Evolutionary conservation across 2,888 invertebrate genomes (phyloP), one percentile per base, ranked within the genome.

Genomic region (Aspidapion aeneum): DNA sequence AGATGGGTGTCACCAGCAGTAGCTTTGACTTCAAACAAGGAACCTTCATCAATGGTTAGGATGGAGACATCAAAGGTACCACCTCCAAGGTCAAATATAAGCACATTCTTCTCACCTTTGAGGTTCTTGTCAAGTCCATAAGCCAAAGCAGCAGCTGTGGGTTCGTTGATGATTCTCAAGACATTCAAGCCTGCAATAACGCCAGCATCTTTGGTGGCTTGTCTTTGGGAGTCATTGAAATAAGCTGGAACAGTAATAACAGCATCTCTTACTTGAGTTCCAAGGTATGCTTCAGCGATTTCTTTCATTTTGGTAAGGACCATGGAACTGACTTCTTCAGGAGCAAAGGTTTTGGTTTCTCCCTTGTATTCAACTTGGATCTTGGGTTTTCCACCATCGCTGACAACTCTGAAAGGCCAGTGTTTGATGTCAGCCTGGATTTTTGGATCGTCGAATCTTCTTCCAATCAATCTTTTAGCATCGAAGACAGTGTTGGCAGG

Each of bases 1-100:
- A 92, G 82, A 76, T 91, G 93, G 9, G 93, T 93, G 75, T 94
- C 93, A 21, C 92, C 92, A 48, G 91, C 90, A 1, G 92, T 93
- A 0, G 93, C 83, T 75, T 87, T 89, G 2, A 92, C 93, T 1
- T 93, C n/a, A n/a, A n/a, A n/a, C n/a, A n/a, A n/a, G n/a, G n/a
- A n/a, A n/a, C n/a, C n/a, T n/a, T n/a, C n/a, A 74, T 91, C 91
- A 75, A 93, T 92, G 57, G 90, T 90, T 55, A 93, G 80, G 66
- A 93, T 87, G 56, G 92, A 92, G 0, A 93, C 93, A 79, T 93
- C 93, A 78, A 93, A 93, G 21, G 91, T 91, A 62, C 82, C 82
- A 18, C 80, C 80, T 17, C 87, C 87, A 60, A 87, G 79, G 74
- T 87, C 87, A 74, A 87, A 87, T 67, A 87, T 87, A 81, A 9